These are phyloP conservation scores for Nannospalax galili DNA, from an alignment of 2,113 vertebrate genomes.

Conservation along the genomic window DNA sequence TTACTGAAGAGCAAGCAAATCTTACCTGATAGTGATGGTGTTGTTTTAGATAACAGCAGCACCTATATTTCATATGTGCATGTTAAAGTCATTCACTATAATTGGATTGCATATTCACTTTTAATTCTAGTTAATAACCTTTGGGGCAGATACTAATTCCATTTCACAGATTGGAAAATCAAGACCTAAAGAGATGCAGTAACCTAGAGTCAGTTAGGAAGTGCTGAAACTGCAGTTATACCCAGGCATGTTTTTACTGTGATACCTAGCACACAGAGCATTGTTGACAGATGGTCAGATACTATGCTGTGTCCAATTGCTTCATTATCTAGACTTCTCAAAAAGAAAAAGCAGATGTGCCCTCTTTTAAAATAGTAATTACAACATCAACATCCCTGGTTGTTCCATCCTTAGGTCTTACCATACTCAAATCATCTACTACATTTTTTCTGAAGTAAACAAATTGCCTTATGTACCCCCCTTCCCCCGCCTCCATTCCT, in stretches of 20 bases:
- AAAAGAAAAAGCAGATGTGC: neutral
- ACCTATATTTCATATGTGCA: neutral
- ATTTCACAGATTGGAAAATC: too few species aligned
- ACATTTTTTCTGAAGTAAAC: neutral
- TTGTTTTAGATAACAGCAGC: neutral
- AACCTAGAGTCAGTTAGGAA: neutral
- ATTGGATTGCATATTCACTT: neutral
- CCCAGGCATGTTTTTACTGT: neutral
- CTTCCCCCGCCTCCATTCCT: neutral
- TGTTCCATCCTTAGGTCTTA: neutral
- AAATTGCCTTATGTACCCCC: neutral
- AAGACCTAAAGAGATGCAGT: neutral
- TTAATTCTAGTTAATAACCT: neutral
- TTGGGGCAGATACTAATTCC: too few species aligned
- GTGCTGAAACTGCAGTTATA: neutral
- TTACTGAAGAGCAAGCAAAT: neutral
- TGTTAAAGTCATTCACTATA: neutral
- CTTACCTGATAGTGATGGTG: neutral
- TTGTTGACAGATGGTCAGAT: neutral
- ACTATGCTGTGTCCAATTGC: neutral
- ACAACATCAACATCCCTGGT: neutral
- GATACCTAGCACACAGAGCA: neutral
- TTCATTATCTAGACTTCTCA: slow-evolving; percentile 31
- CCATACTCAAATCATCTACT: neutral
- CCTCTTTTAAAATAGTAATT: neutral